Evolutionary conservation across 2,113 vertebrate species (phyloP).

Genomic region (Equus quagga): DNA sequence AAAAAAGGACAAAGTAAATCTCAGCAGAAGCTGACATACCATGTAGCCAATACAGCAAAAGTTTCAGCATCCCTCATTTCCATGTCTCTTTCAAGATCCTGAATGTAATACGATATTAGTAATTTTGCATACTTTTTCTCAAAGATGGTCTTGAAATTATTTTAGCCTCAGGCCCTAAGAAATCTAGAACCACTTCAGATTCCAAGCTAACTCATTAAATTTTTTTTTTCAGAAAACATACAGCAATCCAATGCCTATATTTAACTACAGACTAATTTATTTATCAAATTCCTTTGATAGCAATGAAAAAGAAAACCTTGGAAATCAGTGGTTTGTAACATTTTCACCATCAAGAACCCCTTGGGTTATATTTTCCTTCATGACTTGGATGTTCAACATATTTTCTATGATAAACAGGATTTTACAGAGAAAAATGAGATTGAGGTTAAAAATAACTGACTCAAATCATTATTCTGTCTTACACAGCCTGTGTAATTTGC

Average conservation of each 20-base stretch:
- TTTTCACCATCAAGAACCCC: background rate
- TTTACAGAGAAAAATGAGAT: background rate
- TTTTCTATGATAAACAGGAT: background rate
- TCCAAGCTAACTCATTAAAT: background rate
- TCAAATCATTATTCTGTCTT: background rate
- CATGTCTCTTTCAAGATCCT: background rate
- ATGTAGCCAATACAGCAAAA: background rate
- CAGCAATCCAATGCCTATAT: background rate
- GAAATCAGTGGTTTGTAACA: background rate
- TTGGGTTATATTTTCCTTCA: background rate
- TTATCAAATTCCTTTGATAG: background rate
- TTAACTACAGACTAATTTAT: background rate
- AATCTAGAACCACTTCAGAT: background rate
- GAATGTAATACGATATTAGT: background rate
- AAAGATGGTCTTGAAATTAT: background rate
- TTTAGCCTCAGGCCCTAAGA: background rate
- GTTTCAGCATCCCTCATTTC: background rate
- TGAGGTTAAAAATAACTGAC: background rate
- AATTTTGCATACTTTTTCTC: background rate
- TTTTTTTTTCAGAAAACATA: background rate
- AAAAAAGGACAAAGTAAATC: background rate
- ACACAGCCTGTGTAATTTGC: background rate
- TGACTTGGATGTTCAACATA: background rate
- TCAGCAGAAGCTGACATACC: background rate
- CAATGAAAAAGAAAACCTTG: background rate